phyloP scores from a whole-genome alignment of 2,888 invertebrate species.

The Hypselothyrea guttata region DNA sequence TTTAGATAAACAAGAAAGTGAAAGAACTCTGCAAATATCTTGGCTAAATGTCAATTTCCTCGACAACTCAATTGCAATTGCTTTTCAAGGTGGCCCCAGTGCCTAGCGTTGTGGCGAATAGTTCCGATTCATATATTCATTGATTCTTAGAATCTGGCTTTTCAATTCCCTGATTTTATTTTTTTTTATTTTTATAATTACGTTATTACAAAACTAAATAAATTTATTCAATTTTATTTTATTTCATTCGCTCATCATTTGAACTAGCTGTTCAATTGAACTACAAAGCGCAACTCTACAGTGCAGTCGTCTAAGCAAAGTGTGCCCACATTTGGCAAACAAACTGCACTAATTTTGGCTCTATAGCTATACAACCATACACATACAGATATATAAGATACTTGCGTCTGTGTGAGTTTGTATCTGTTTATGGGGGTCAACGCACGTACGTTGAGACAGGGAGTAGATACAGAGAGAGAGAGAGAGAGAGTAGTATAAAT shows the following conservation, averaged over 20 bases:
- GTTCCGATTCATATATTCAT: no score
- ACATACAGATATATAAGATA: no score
- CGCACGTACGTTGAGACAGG: conserved; percentile 37
- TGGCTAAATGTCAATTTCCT: conserved; percentile 57
- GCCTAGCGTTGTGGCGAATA: no score
- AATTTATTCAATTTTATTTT: no score
- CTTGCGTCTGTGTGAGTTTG: neutral
- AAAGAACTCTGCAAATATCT: conserved; percentile 38
- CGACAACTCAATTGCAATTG: conserved; percentile 31
- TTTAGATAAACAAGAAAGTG: conserved; percentile 45
- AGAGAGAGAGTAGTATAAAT: conserved; percentile 7
- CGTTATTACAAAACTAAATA: no score
- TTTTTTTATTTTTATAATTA: no score
- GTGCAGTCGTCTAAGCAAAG: no score
- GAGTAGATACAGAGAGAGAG: conserved; percentile 4
- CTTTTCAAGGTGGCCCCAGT: conserved; percentile 48
- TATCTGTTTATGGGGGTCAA: conserved; percentile 49
- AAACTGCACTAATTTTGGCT: conserved; percentile 32
- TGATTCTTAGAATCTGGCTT: no score
- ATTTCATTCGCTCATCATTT: no score
- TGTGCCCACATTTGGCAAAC: conserved; percentile 42
- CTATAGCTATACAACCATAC: neutral
- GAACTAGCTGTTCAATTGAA: no score
- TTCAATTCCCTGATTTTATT: conserved; percentile 10
- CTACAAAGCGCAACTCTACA: no score